These are phyloP conservation scores for Megaceryle torquata DNA, from an alignment of 2,113 vertebrate genomes.

Conservation along the genomic window DNA sequence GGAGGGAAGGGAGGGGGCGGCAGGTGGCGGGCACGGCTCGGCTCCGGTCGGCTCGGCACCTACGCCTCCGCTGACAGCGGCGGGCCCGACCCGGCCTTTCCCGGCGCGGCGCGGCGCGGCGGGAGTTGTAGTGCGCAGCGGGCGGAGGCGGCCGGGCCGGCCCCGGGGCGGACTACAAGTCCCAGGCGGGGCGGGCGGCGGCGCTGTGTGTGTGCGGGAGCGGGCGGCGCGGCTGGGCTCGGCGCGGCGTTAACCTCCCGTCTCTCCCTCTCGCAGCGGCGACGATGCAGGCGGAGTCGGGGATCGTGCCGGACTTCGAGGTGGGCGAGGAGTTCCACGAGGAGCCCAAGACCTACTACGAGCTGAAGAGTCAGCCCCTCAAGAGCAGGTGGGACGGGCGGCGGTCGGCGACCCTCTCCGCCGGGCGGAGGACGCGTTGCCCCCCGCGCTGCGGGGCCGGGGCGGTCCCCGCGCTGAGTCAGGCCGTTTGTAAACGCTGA, in stretches of 20 bases:
- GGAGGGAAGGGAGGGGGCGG: not conserved
- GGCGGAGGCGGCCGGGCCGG: not conserved
- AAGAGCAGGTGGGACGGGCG: constrained; percentile 84
- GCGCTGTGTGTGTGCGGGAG: not conserved
- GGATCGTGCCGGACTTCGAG: constrained; percentile 94
- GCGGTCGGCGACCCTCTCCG: not conserved
- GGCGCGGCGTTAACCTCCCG: not conserved
- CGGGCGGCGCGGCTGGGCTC: not conserved
- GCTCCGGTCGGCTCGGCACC: not conserved
- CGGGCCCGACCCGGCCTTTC: not conserved
- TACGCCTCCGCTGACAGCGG: not conserved
- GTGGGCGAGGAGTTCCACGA: constrained; percentile 92
- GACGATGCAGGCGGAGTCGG: constrained; percentile 92
- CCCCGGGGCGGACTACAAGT: constrained; percentile 47
- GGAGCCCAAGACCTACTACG: constrained; percentile 95
- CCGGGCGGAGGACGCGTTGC: not conserved
- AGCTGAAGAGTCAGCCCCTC: constrained; percentile 93
- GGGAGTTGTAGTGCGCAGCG: constrained; percentile 72
- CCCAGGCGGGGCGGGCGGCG: constrained; percentile 37
- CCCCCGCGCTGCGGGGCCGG: not conserved
- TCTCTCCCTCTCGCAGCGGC: constrained; percentile 1
- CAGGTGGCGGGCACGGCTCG: not conserved
- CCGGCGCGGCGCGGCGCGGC: constrained; percentile 6
- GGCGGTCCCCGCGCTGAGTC: not conserved
- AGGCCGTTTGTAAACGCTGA: not conserved